Evolutionary conservation across 2,888 invertebrate genomes (phyloP), one percentile per base, ranked within the genome.

Genomic region (Xanthia icteritia): DNA sequence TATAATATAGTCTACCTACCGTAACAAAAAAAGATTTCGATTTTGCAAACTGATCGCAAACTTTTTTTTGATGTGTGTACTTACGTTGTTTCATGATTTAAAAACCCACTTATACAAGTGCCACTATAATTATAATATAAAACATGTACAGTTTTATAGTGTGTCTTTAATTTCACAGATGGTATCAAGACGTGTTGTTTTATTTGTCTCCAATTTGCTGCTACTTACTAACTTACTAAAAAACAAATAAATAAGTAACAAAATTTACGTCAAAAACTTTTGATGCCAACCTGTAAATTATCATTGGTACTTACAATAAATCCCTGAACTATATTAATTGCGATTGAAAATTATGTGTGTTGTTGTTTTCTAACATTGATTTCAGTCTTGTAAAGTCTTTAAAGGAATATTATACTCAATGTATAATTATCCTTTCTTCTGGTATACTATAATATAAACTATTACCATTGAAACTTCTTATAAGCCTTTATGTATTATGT

Each of bases 281-380:
- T 82, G 73, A 76, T 82, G 51, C 76, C 69, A 63, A n/a, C 61
- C 64, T 82, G 61, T 75, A 61, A 65, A 69, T 66, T 42, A 48
- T 31, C 36, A 58, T 54, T 66, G 36, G 48, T 48, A 56, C 20
- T 51, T 36, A 60, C 42, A 48, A 23, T 76, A 31, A 39, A 61
- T 45, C 45, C 31, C 23, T 36, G 51, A 3, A 54, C 17, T 63
- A n/a, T 74, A 54, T 74, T 48, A 36, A 20, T 72, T 56, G 15
- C 23, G 27, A 56, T 70, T 74, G 54, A 54, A 31, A 60, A 60
- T 70, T 45, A n/a, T 69, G 3, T 36, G 31, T 60, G 51, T 64
- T 56, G 31, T 81, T 54, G 20, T 63, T 63, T 66, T 70, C 6
- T 63, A 79, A 66, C 65, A 58, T 63, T 66, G 15, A 36, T 76